Conservation (phyloP, 2,113 vertebrate species). For the Xiphias gladius region DNA sequence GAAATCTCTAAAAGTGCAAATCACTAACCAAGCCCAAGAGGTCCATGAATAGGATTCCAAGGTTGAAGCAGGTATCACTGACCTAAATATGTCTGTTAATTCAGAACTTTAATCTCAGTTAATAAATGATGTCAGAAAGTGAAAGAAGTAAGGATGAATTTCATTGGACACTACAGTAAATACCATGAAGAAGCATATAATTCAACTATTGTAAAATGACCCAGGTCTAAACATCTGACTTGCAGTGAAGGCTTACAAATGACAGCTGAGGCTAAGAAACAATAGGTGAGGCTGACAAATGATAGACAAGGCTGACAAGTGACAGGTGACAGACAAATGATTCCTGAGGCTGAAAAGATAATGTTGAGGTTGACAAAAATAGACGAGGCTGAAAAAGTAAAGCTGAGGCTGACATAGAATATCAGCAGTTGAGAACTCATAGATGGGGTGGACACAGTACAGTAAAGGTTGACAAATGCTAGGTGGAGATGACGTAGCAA, state of each 20-base stretch:
- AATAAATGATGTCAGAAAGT: background rate
- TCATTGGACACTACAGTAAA: background rate
- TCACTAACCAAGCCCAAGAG: background rate
- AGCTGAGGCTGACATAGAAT: background rate
- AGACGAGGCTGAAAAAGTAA: background rate
- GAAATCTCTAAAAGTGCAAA: background rate
- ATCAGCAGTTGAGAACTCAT: background rate
- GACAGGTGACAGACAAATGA: too few species aligned
- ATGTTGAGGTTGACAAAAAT: too few species aligned
- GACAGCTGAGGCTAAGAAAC: background rate
- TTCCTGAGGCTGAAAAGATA: too few species aligned
- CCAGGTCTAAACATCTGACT: background rate
- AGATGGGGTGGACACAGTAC: too few species aligned
- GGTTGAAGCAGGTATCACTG: background rate
- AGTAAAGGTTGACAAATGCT: too few species aligned
- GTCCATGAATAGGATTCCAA: too few species aligned
- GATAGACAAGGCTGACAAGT: background rate
- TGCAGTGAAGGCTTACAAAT: background rate
- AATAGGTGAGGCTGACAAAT: background rate
- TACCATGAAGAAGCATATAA: background rate
- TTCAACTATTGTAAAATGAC: background rate
- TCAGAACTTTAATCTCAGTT: background rate
- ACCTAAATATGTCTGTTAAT: background rate
- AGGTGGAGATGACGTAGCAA: too few species aligned
- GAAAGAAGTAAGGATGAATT: background rate